Base-by-base conservation (phyloP, 2,113 vertebrate species). In the rat (Rattus norvegicus) region DNA sequence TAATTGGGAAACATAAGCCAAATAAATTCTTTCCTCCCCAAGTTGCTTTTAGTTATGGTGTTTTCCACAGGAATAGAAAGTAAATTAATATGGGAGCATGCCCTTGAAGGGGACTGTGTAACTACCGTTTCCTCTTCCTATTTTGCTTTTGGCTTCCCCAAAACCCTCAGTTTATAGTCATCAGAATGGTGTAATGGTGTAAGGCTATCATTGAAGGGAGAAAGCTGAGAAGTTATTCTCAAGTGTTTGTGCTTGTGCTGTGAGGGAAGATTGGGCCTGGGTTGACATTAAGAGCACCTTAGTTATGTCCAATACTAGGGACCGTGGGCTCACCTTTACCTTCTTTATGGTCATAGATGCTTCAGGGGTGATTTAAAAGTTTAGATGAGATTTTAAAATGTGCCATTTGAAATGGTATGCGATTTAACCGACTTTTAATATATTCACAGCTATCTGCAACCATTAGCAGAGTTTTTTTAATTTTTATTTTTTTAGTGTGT, bases 171-270 rank as follows among this genome's bases (percentile, higher is more conserved):
- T 24, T 26, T 22, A 83, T 52, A 92, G 69, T n/a, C 69, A 84
- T 56, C 47, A 13, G 87, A 83, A 80, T 76, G 89, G 1, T 89
- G n/a, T 75, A 76, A 94, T 43, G 95, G 54, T 43, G 79, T 43
- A 43, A 43, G 90, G 39, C 54, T 12, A n/a, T 63, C 56, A 91
- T 91, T 56, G 67, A 76, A 93, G 79, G 80, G 59, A 94, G 72
- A 92, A 77, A 81, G 10, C 75, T 73, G 65, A 59, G 33, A 90
- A 70, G 16, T 56, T 54, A 52, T 81, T 52, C 77, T 63, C n/a
- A 19, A 2, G 11, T 81, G 49, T 92, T 56, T 83, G 75, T 52
- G 22, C 39, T 56, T 7, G n/a, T 49, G 67, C 77, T 88, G 14
- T 59, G 49, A 80, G 76, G 70, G n/a, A 89, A 49, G 52, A n/a